Evolutionary conservation across 2,113 vertebrate genomes (phyloP), one percentile per base, ranked within the genome.

Genomic region (Leuciscus idus): DNA sequence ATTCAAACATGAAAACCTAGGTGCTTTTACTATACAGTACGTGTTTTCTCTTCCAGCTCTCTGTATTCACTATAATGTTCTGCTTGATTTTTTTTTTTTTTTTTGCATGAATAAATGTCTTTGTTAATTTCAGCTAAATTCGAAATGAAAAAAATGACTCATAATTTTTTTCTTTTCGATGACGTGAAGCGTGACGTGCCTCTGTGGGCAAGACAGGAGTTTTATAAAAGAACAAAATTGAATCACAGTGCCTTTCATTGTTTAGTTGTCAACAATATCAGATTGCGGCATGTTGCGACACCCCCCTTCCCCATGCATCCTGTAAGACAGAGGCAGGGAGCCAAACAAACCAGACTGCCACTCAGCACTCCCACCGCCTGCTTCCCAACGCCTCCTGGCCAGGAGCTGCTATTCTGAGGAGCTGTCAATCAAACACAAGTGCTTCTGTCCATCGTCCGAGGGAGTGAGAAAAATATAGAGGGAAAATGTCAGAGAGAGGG

Each of bases 391-490:
- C 93, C 89, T 89, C 90, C 72, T 85, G 85, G 89, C 88, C 57
- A 5, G 89, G 92, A 92, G 83, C 91, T 87, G 91, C 89, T 90
- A 90, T 89, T 91, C 93, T 90, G 88, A 92, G 90, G 91, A 84
- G 85, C 91, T 90, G 91, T 91, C 93, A 81, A 26, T 94, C 94
- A 94, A 91, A 91, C 88, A 89, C 89, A 81, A 91, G 90, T 89
- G 90, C 66, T 89, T 87, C 89, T 86, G 86, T 90, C 90, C 90
- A 46, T 83, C 83, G 66, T 62, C 87, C 85, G 83, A 57, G 62
- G 70, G 75, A 28, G 57, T 48, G 90, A 84, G 89, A 91, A 84
- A 84, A 77, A 89, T 89, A 84, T 23, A 76, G 21, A 84, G 91
- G 90, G 89, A 88, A 87, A 62, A 85, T 82, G 88, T 89, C 82